phyloP scores from a whole-genome alignment of 2,888 invertebrate genomes.

The Acholoe squamosa region DNA sequence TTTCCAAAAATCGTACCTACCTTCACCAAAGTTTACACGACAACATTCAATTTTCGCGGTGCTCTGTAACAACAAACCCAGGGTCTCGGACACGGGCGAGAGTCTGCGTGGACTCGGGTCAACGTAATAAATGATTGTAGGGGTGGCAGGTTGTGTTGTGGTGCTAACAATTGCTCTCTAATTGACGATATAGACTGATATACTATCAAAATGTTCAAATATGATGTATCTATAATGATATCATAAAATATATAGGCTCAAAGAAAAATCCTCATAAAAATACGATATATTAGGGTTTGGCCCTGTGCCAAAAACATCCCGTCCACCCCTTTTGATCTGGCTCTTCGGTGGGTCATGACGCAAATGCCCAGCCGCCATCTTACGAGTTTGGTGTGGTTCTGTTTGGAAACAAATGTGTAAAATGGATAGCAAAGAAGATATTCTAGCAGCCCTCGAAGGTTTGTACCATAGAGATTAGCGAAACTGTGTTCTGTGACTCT shows the following conservation, averaged over 20 bases:
- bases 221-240: neutral
- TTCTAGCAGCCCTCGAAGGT: constrained; percentile 78
- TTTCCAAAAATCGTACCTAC: no score
- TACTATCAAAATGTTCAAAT: neutral
- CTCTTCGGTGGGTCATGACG: constrained; percentile 2
- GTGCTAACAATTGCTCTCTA: neutral
- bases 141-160: constrained; percentile 11
- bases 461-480: constrained; percentile 61
- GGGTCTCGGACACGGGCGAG: neutral
- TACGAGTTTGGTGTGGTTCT: constrained; percentile 9
- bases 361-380: constrained; percentile 60
- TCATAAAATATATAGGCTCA: neutral
- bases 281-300: neutral
- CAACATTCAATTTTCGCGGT: constrained; percentile 20
- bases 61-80: neutral
- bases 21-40: neutral
- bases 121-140: constrained; percentile 34
- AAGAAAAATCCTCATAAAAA: neutral
- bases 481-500: neutral
- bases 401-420: constrained; percentile 37
- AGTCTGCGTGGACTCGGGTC: constrained; percentile 18
- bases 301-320: neutral
- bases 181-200: neutral
- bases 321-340: neutral
- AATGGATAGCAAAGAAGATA: constrained; percentile 80